These are phyloP conservation scores for Pyrgus malvae DNA, from an alignment of 2,888 invertebrate genomes.

Conservation along the genomic window DNA sequence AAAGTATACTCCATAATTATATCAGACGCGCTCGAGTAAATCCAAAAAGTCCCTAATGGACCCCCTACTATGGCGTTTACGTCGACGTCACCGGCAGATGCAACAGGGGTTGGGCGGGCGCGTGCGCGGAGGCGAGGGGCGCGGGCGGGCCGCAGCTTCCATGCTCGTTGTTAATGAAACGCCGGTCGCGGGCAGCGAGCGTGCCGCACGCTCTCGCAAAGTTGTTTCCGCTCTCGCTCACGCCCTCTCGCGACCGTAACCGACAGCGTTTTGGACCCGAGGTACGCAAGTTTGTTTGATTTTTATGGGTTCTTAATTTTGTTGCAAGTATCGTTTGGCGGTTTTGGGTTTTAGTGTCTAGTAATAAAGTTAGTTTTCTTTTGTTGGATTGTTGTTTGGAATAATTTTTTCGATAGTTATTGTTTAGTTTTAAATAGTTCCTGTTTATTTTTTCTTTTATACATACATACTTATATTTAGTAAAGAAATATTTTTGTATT, in stretches of 20 bases:
- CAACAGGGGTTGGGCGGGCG: conserved; percentile 65
- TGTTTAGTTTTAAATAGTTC: background rate
- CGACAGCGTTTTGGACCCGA: conserved; percentile 38
- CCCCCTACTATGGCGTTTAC: conserved; percentile 72
- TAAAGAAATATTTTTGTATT: too few species aligned
- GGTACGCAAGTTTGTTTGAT: conserved; percentile 17
- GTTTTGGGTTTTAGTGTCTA: background rate
- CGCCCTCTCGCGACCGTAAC: conserved; percentile 59
- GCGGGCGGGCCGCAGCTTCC: conserved; percentile 67
- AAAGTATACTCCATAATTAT: too few species aligned
- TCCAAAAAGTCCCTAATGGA: too few species aligned
- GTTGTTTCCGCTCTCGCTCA: conserved; percentile 64
- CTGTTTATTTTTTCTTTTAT: background rate
- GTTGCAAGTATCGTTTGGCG: background rate
- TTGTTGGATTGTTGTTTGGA: conserved; percentile 2
- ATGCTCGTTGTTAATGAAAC: conserved; percentile 76
- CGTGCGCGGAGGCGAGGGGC: conserved; percentile 45
- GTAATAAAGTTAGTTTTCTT: conserved; percentile 20
- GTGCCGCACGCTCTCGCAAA: conserved; percentile 67
- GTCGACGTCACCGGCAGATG: conserved; percentile 75
- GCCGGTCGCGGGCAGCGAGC: conserved; percentile 77
- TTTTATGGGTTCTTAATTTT: background rate
- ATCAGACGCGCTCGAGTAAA: too few species aligned
- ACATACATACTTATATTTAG: too few species aligned
- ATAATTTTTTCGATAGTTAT: too few species aligned